phyloP scores from a whole-genome alignment of 2,797 vertebrate genomes.

The Sebastes diploproa region DNA sequence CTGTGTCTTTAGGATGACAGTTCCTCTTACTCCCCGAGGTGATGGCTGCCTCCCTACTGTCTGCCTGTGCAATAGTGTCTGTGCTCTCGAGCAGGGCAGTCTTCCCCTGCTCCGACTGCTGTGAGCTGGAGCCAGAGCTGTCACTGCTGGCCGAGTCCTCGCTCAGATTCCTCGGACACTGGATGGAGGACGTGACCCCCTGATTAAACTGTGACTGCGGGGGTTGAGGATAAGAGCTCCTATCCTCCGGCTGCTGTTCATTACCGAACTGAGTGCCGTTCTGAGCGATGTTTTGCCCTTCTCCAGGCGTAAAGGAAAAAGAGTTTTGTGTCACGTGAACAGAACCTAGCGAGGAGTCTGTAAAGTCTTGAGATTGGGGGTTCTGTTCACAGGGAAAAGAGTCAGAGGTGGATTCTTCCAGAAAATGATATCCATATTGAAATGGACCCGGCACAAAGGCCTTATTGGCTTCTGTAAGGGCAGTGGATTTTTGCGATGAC shows the following conservation, averaged over 20 bases:
- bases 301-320: slow-evolving; percentile 84
- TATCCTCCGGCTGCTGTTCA: slow-evolving; percentile 79
- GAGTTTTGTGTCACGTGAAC: slow-evolving; percentile 81
- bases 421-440: slow-evolving; percentile 86
- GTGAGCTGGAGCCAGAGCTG: slow-evolving; percentile 83
- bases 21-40: slow-evolving; percentile 83
- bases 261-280: slow-evolving; percentile 77
- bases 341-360: slow-evolving; percentile 75
- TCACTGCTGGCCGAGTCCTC: slow-evolving; percentile 82
- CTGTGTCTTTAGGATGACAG: slow-evolving; percentile 81
- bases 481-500: slow-evolving; percentile 82
- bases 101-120: slow-evolving; percentile 83
- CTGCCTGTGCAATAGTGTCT: slow-evolving; percentile 83
- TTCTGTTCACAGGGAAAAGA: slow-evolving; percentile 79
- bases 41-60: slow-evolving; percentile 80
- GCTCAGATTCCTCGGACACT: slow-evolving; percentile 82
- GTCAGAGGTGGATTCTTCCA: slow-evolving; percentile 83
- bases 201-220: slow-evolving; percentile 82
- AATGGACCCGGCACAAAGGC: slow-evolving; percentile 80
- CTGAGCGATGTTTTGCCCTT: slow-evolving; percentile 82
- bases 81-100: slow-evolving; percentile 85
- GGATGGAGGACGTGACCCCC: slow-evolving; percentile 72
- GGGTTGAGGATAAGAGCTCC: slow-evolving; percentile 78
- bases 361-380: slow-evolving; percentile 81
- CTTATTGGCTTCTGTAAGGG: slow-evolving; percentile 85